A percentile compares a stretch with the other conserved stretches of the same genome.
Evolutionary conservation across 1,140 invertebrate genomes (phyloP).

Genomic region (Bombus haemorrhoidalis): DNA sequence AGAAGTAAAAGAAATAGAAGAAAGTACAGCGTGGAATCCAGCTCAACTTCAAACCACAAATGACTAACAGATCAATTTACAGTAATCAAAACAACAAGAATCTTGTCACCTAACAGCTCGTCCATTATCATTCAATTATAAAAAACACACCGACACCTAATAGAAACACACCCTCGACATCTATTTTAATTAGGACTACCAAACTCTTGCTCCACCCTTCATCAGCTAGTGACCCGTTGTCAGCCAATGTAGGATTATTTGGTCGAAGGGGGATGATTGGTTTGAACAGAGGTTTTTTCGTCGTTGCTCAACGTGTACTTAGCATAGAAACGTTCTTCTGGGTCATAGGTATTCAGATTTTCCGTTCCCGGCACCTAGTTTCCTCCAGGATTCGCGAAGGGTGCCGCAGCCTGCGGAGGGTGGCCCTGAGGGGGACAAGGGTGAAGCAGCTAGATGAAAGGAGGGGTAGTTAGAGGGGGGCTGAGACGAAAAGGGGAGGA

Average conservation of each 20-base stretch:
- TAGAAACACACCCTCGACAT: constrained; percentile 25
- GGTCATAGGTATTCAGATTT: constrained; percentile 72
- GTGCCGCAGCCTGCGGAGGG: constrained; percentile 70
- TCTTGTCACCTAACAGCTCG: too few relatives aligned
- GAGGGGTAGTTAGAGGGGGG: constrained; percentile 45
- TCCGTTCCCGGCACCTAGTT: constrained; percentile 50
- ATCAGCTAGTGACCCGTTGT: background rate
- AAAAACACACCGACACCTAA: background rate
- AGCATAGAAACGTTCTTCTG: constrained; percentile 69
- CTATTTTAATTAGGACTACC: constrained; percentile 24
- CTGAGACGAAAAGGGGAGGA: constrained; percentile 52
- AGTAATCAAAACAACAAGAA: background rate
- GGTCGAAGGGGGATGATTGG: background rate
- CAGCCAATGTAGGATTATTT: background rate
- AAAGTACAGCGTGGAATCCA: too few relatives aligned
- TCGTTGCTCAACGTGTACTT: constrained; percentile 55
- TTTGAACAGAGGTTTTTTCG: background rate
- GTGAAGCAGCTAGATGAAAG: constrained; percentile 49
- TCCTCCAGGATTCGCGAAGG: constrained; percentile 63
- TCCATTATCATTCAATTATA: background rate
- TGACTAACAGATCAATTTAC: too few relatives aligned
- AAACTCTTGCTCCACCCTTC: background rate
- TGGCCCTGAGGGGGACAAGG: constrained; percentile 65
- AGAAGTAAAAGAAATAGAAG: background rate
- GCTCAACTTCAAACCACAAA: too few relatives aligned